Conservation (phyloP, 2,888 invertebrate genomes). For the Apamea anceps region DNA sequence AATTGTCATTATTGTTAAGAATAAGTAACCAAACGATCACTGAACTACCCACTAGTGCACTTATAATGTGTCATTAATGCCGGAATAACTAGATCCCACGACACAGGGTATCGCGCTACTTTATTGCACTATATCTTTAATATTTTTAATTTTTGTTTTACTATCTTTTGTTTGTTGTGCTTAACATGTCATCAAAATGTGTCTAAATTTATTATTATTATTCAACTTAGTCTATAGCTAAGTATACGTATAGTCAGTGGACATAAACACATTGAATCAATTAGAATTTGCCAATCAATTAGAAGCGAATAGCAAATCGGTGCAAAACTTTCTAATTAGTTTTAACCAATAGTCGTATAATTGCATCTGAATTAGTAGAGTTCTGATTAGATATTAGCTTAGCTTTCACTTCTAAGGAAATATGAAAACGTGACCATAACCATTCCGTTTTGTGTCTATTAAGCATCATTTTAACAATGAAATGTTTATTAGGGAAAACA, state of each 20-base stretch:
- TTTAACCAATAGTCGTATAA: slow-evolving; percentile 32
- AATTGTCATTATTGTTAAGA: too few species aligned
- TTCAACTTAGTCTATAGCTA: background rate
- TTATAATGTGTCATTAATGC: too few species aligned
- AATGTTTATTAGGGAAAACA: background rate
- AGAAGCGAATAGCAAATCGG: slow-evolving; percentile 22
- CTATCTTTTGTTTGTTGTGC: too few species aligned
- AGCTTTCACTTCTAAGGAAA: slow-evolving; percentile 32
- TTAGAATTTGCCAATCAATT: slow-evolving; percentile 39
- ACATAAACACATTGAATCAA: slow-evolving; percentile 25
- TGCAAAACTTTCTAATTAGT: slow-evolving; percentile 55
- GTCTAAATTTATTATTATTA: too few species aligned
- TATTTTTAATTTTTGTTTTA: too few species aligned
- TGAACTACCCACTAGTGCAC: too few species aligned
- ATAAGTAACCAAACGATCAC: too few species aligned
- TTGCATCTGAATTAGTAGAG: slow-evolving; percentile 19
- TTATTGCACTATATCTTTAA: too few species aligned
- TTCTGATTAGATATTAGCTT: slow-evolving; percentile 24
- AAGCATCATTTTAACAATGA: background rate
- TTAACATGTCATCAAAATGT: too few species aligned
- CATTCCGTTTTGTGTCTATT: background rate
- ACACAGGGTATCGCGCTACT: too few species aligned
- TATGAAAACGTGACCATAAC: slow-evolving; percentile 28
- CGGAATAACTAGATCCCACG: too few species aligned
- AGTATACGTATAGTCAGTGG: background rate